Base-by-base conservation (phyloP, 2,888 invertebrate genomes). In the Leistus spinibarbis region DNA sequence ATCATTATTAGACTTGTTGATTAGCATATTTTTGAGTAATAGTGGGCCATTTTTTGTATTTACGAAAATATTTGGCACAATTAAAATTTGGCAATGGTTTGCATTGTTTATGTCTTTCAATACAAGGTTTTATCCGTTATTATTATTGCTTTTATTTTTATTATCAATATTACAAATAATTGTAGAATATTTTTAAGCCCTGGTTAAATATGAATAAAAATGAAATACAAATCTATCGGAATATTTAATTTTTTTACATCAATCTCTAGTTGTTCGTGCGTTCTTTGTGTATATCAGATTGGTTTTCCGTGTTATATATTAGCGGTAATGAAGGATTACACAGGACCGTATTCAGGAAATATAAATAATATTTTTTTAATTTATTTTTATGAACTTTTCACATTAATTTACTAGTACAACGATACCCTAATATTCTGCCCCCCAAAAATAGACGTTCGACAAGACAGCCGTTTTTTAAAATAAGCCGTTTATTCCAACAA, bases 41-140 rank as follows among this genome's bases (percentile, higher is more conserved):
- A 7, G 24, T 24, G 24, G 24, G 24, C 24, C 24, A 24, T 63
- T 63, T 63, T 63, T 20, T 63, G 9, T 2, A 9, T 22, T 20
- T 19, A 2, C 20, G 1, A 65, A 71, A 71, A 65, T 54, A 65
- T n/a, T 70, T 71, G 71, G 71, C 71, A 71, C 64, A 71, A 65
- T 65, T 56, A n/a, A 17, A 56, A 20, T 64, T 71, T 71, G 71
- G 71, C 71, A 71, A 56, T 65, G 13, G 20, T 22, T 17, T 54
- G 54, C 65, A 64, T 70, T 71, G 65, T 71, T 71, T 71, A 57
- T 57, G 17, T n/a, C n/a, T 53, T 53, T 13, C 53, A 53, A 53
- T 53, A 10, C 40, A 40, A 40, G 40, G 10, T 40, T 13, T n/a
- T n/a, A n/a, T n/a, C 40, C 7, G 13, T 40, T 40, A 4, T 7